phyloP scores from a whole-genome alignment of 2,888 invertebrate genomes.

The Tethea ocularis region DNA sequence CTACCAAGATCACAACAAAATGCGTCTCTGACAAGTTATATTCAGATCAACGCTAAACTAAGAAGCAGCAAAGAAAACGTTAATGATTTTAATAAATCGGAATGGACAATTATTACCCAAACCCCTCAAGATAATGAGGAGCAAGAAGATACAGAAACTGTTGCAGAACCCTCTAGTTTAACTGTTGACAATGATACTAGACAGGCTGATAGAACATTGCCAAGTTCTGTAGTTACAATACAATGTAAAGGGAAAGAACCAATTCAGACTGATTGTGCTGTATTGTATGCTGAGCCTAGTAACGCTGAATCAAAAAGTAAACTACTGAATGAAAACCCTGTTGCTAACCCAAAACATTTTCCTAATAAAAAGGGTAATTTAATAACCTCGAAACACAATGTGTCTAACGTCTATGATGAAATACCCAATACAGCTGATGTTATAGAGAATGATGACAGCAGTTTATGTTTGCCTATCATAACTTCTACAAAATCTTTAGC shows the following conservation, averaged over 20 bases:
- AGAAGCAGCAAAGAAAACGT: constrained; percentile 28
- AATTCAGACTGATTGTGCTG: background rate
- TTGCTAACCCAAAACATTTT: constrained; percentile 69
- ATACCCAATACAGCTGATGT: background rate
- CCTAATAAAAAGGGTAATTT: constrained; percentile 53
- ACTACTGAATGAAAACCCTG: constrained; percentile 63
- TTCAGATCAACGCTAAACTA: constrained; percentile 57
- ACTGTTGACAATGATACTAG: background rate
- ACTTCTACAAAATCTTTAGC: constrained; percentile 63
- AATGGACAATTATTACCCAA: background rate
- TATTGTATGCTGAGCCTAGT: background rate
- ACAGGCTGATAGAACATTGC: background rate
- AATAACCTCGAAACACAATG: constrained; percentile 18
- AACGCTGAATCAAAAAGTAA: constrained; percentile 30
- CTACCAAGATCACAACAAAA: constrained; percentile 32
- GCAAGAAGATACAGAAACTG: constrained; percentile 44
- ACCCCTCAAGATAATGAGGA: constrained; percentile 18
- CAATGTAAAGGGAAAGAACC: background rate
- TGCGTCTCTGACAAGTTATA: constrained; percentile 38
- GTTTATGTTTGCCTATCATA: constrained; percentile 59
- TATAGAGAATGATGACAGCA: constrained; percentile 19
- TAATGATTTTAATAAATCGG: constrained; percentile 1
- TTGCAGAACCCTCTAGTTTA: constrained; percentile 14
- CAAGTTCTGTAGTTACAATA: background rate
- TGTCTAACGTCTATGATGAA: background rate